Base-by-base conservation (phyloP, 2,888 invertebrate species). In the Leuctra nigra region DNA sequence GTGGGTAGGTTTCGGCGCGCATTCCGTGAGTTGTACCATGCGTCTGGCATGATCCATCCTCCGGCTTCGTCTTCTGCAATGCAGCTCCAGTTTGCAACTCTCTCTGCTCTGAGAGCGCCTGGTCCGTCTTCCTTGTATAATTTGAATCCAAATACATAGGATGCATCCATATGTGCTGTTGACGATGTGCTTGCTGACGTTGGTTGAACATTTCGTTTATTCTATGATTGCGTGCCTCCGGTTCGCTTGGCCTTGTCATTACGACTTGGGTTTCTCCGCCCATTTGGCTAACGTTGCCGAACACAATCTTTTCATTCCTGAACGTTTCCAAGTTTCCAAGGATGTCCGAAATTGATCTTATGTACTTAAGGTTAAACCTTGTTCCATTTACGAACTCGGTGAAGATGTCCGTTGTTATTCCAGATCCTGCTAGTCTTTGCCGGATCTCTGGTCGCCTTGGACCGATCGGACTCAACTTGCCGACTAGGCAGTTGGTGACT, bases 251-350 rank as follows among this genome's bases (percentile, higher is more conserved):
- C 47, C 52, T 35, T 4, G 63, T 55, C 22, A 46, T 57, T 16
- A 66, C 56, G 4, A 63, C 59, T 60, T 65, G 64, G 2, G 64
- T 61, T 54, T 66, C 64, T n/a, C 66, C 64, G 20, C 64, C 65
- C 6, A 24, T 55, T 41, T 58, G n/a, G 1, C 54, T 57, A 20
- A 62, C 44, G 50, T 62, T 63, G 20, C 59, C 59, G 39, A 66
- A 61, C 1, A 13, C 16, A 14, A 66, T 59, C 56, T 65, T 64
- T 29, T 65, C 64, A 14, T 46, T 60, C 55, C 59, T 54, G 54
- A 59, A 65, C 9, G 63, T 65, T 39, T 60, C 58, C 20, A 62
- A 62, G 58, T 57, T 59, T 29, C 62, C 63, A 9, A 65, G 52
- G 13, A 62, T 64, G 52, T 66, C 64, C 1, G 65, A 48, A 16